Evolutionary conservation across 2,797 vertebrate species (phyloP).

Genomic region (Spinus pinus): DNA sequence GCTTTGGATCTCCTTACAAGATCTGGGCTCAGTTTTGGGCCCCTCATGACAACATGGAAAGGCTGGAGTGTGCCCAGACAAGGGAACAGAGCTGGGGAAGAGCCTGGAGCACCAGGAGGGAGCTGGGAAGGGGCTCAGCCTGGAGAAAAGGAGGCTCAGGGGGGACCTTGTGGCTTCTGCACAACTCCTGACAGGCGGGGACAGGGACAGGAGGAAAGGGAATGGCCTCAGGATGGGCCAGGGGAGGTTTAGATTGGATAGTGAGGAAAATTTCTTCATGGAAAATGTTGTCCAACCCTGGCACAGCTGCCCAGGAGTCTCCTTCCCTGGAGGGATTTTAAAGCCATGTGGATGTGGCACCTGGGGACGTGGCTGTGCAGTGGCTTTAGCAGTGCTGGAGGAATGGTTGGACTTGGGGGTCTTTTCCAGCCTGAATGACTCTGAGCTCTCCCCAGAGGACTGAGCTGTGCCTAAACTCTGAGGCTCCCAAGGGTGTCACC

Average conservation of each 20-base stretch:
- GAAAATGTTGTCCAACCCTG: rapidly evolving
- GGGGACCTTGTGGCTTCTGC: not conserved
- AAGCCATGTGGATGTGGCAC: rapidly evolving
- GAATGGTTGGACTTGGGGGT: rapidly evolving
- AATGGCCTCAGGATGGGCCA: rapidly evolving
- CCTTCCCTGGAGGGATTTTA: not conserved
- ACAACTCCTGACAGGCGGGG: not conserved
- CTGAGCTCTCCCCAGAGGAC: not conserved
- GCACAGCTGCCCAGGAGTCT: not conserved
- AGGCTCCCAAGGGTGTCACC: not conserved
- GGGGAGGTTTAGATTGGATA: not conserved
- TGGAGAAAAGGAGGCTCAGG: not conserved
- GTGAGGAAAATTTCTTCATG: rapidly evolving
- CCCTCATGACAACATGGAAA: rapidly evolving
- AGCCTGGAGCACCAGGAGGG: rapidly evolving
- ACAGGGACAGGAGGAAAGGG: not conserved
- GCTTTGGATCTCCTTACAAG: not conserved
- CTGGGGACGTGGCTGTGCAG: not conserved
- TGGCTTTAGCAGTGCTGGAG: not conserved
- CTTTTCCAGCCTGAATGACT: not conserved
- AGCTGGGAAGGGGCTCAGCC: not conserved
- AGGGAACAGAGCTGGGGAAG: rapidly evolving
- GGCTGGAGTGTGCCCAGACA: rapidly evolving
- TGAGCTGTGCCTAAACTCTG: not conserved
- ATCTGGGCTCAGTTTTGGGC: not conserved